Evolutionary conservation across 2,797 vertebrate species (phyloP).

Genomic region (Phoebastria nigripes): DNA sequence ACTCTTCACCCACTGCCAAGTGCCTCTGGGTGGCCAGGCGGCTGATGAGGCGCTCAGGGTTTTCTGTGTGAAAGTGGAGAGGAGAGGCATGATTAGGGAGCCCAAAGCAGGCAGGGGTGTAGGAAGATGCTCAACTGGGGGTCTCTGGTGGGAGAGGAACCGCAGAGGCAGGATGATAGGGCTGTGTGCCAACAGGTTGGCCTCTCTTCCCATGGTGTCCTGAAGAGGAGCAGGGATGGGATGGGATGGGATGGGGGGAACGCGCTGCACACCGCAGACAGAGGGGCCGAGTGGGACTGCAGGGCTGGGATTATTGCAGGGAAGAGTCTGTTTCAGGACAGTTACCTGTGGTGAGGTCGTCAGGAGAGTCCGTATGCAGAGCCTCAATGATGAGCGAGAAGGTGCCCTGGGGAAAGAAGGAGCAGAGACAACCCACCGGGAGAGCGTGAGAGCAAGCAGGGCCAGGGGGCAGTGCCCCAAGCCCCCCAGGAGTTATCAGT

Average conservation of each 20-base stretch:
- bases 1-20: conserved; percentile 92
- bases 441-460: neutral
- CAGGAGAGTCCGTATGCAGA: conserved; percentile 89
- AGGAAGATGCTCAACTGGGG: neutral
- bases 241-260: neutral
- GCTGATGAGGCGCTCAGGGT: conserved; percentile 91
- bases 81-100: neutral
- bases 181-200: neutral
- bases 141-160: neutral
- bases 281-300: accelerated
- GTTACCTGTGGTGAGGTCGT: conserved; percentile 93
- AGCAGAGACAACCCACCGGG: neutral
- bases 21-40: conserved; percentile 93
- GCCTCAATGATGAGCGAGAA: conserved; percentile 99
- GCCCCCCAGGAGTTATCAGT: neutral
- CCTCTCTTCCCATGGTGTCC: neutral
- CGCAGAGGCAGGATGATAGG: neutral
- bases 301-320: neutral
- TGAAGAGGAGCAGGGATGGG: neutral
- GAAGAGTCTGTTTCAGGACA: neutral
- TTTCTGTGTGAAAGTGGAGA: conserved; percentile 76
- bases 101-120: neutral
- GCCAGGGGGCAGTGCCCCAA: neutral
- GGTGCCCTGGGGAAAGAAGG: conserved; percentile 83
- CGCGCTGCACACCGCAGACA: neutral